phyloP scores from a whole-genome alignment of 2,888 invertebrate genomes.

The Argyresthia albistria region DNA sequence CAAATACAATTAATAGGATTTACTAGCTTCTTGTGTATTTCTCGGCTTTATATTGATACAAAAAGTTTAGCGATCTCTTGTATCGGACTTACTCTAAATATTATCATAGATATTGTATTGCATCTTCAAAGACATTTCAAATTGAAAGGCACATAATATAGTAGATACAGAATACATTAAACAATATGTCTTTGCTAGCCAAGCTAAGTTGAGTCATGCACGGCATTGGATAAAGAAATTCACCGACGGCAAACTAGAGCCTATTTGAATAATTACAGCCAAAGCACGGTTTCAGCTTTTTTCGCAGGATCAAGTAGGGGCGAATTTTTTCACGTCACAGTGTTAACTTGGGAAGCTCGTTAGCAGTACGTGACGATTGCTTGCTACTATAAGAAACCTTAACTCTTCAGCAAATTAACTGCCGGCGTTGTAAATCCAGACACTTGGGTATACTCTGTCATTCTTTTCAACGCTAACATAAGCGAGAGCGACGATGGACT shows the following conservation, averaged over 20 bases:
- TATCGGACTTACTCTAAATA: too few relatives aligned
- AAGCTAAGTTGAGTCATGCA: too few relatives aligned
- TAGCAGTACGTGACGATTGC: constrained; percentile 65
- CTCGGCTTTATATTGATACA: too few relatives aligned
- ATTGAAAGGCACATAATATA: too few relatives aligned
- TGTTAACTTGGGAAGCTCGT: constrained; percentile 65
- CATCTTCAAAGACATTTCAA: too few relatives aligned
- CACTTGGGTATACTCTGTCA: background rate
- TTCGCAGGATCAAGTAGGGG: constrained; percentile 21
- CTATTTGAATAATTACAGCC: constrained; percentile 14
- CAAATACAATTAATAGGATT: background rate
- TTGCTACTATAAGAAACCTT: constrained; percentile 45
- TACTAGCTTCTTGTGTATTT: background rate
- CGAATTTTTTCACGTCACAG: constrained; percentile 62
- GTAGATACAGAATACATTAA: too few relatives aligned
- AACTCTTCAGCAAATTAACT: constrained; percentile 47
- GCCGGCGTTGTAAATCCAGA: constrained; percentile 29
- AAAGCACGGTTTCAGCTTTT: constrained; percentile 14
- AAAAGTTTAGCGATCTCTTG: too few relatives aligned
- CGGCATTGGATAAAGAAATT: too few relatives aligned
- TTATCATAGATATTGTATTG: too few relatives aligned
- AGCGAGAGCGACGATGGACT: background rate
- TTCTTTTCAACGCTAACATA: constrained; percentile 6
- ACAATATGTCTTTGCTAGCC: too few relatives aligned
- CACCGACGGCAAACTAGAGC: too few relatives aligned